A percentile compares a stretch with the other conserved stretches of the same genome.
phyloP scores from a whole-genome alignment of 1,140 invertebrate species.

The Drosophila saltans region DNA sequence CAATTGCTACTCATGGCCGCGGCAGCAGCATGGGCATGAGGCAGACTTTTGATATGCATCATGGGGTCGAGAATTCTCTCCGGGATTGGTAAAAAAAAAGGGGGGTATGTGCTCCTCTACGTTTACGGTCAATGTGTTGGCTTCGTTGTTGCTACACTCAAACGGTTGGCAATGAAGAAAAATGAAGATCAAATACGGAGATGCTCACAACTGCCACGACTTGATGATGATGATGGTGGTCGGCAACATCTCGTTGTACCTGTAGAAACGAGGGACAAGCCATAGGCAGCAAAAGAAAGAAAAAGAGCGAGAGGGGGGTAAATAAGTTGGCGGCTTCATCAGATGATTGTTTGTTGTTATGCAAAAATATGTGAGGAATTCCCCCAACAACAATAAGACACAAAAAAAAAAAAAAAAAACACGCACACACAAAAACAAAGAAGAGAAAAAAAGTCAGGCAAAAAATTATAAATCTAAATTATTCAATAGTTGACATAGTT shows the following conservation, averaged over 20 bases:
- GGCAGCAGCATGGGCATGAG: slow-evolving; percentile 78
- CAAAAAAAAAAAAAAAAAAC: slow-evolving; percentile 16
- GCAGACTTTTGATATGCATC: slow-evolving; percentile 82
- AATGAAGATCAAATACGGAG: slow-evolving; percentile 44
- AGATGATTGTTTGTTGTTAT: slow-evolving; percentile 57
- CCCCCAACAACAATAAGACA: slow-evolving; percentile 43
- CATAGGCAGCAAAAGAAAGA: too few relatives aligned
- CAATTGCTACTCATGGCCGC: slow-evolving; percentile 81
- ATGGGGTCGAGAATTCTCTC: slow-evolving; percentile 28
- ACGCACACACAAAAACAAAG: slow-evolving; percentile 25
- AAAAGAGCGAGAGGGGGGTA: slow-evolving; percentile 30
- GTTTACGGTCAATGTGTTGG: neutral
- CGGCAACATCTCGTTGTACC: slow-evolving; percentile 54
- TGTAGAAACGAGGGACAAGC: slow-evolving; percentile 32
- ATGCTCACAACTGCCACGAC: slow-evolving; percentile 74
- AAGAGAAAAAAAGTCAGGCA: slow-evolving; percentile 50
- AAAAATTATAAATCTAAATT: slow-evolving; percentile 76
- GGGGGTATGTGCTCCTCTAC: neutral
- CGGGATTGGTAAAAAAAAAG: slow-evolving; percentile 8
- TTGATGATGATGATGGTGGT: slow-evolving; percentile 46
- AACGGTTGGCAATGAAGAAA: slow-evolving; percentile 51
- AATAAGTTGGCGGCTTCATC: slow-evolving; percentile 63
- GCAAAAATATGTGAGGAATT: slow-evolving; percentile 80
- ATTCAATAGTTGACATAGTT: slow-evolving; percentile 67
- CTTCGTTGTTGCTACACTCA: slow-evolving; percentile 10